Percentiles rank a stretch among this genome's conserved stretches.
phyloP scores from a whole-genome alignment of 2,888 invertebrate species.

The Crocallis elinguaria region DNA sequence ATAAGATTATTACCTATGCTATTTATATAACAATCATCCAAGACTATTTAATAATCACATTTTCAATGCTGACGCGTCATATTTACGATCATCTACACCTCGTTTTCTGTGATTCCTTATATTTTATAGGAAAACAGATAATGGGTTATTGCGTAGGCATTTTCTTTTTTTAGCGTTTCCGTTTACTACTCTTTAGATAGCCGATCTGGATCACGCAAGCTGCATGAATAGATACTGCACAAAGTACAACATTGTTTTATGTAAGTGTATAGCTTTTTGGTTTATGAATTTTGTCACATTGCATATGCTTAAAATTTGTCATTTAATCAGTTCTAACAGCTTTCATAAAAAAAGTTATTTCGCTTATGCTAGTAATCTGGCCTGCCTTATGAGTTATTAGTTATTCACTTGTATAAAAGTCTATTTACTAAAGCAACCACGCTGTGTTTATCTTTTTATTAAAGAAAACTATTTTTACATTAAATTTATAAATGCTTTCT shows the following conservation, averaged over 20 bases:
- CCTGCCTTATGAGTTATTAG: not conserved
- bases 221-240: conserved; percentile 71
- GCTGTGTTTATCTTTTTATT: too few relatives aligned
- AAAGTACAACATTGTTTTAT: conserved; percentile 60
- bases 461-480: too few relatives aligned
- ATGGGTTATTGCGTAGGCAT: conserved; percentile 4
- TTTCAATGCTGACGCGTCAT: not conserved
- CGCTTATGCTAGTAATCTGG: too few relatives aligned
- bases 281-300: conserved; percentile 9
- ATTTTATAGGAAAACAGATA: not conserved
- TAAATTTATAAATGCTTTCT: too few relatives aligned
- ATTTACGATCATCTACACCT: not conserved
- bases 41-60: too few relatives aligned
- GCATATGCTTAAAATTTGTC: not conserved
- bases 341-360: not conserved
- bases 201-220: conserved; percentile 67
- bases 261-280: conserved; percentile 53
- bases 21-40: not conserved
- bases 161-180: conserved; percentile 58
- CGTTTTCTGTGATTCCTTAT: not conserved
- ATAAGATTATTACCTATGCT: not conserved
- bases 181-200: conserved; percentile 69
- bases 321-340: too few relatives aligned
- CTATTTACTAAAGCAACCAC: too few relatives aligned
- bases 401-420: too few relatives aligned